Conservation (phyloP, 2,797 vertebrate genomes). For the Cetoscarus ocellatus region DNA sequence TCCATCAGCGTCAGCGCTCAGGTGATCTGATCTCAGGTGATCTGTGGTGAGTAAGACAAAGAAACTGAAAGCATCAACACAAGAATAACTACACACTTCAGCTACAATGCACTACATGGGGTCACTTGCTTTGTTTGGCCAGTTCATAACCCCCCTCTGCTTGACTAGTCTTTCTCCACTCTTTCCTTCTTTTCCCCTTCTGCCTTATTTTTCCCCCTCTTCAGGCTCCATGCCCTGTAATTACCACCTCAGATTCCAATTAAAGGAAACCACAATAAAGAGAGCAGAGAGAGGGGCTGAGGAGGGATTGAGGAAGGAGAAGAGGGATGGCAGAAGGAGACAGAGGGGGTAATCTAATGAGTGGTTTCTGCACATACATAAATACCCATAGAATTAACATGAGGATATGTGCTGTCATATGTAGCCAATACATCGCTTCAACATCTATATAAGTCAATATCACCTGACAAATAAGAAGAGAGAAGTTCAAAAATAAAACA, state of each 20-base stretch:
- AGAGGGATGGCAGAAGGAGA: conserved; percentile 11
- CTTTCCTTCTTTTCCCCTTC: not conserved
- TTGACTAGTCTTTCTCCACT: conserved; percentile 1
- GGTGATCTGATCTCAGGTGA: no score
- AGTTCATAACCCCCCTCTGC: no score
- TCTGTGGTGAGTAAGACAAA: no score
- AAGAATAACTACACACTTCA: no score
- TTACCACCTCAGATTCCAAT: conserved; percentile 81
- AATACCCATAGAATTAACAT: not conserved
- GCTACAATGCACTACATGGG: no score
- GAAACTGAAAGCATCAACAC: no score
- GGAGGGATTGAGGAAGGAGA: conserved; percentile 40
- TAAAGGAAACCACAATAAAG: conserved; percentile 77
- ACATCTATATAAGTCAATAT: not conserved
- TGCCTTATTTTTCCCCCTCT: conserved; percentile 23
- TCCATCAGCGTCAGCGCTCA: no score
- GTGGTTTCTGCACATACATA: conserved; percentile 36
- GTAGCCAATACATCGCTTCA: conserved; percentile 1
- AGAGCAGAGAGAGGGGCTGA: conserved; percentile 38
- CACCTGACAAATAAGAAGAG: not conserved
- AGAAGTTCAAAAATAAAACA: not conserved
- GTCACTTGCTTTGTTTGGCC: no score
- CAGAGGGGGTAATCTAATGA: conserved; percentile 62
- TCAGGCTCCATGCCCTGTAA: conserved; percentile 66
- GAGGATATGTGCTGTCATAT: not conserved